A percentile compares a stretch with the other conserved stretches of the same genome.
Conservation (phyloP, 2,797 vertebrate species). For the Melanotaenia nigrans region DNA sequence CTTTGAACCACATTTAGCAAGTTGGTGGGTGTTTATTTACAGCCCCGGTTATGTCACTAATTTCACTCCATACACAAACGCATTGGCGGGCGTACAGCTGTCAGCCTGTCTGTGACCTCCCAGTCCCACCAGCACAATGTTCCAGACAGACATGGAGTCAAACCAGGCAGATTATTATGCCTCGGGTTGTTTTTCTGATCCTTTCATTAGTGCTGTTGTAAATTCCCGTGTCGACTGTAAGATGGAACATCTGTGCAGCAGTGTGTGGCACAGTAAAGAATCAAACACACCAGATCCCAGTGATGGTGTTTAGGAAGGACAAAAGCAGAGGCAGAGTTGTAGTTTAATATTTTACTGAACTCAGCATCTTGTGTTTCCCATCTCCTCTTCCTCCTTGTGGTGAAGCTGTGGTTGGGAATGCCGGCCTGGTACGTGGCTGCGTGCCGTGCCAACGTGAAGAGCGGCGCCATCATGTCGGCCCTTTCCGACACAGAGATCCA, state of each 20-base stretch:
- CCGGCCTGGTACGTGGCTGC: slow-evolving; percentile 98
- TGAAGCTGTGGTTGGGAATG: slow-evolving; percentile 96
- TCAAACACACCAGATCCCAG: not conserved
- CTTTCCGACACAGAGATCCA: slow-evolving; percentile 98
- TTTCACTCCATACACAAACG: not conserved
- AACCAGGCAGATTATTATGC: not conserved
- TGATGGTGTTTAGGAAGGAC: not conserved
- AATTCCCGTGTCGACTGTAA: not conserved
- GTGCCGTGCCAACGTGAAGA: slow-evolving; percentile 97
- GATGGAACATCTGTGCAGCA: not conserved
- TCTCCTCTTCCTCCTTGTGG: not conserved
- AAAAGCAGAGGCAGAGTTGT: not conserved
- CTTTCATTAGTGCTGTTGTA: not conserved
- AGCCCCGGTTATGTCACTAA: not conserved
- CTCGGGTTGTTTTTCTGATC: too few relatives aligned
- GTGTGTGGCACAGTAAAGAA: not conserved
- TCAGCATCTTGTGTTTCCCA: not conserved
- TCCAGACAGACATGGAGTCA: slow-evolving; percentile 12
- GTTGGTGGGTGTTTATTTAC: not conserved
- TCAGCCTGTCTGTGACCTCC: not conserved
- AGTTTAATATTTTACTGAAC: not conserved
- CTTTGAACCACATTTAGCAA: not conserved
- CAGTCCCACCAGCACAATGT: not conserved
- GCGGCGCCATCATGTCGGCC: slow-evolving; percentile 98
- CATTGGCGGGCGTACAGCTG: not conserved